Evolutionary conservation across 2,797 vertebrate species (phyloP).

Genomic region (Enteromius anoplus): DNA sequence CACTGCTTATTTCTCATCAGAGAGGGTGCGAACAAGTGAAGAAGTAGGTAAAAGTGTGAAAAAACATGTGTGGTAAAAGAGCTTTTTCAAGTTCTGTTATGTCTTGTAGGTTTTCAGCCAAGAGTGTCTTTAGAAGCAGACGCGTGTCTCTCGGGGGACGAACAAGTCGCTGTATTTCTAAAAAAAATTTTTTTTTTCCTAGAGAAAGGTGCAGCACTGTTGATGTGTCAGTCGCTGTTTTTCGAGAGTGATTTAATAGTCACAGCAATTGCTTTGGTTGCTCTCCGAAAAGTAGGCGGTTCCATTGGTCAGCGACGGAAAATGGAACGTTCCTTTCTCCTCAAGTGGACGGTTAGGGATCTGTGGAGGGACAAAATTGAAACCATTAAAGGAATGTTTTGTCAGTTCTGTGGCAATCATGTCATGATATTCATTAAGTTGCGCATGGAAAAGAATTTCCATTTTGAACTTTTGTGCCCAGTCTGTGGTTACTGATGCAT

Average conservation of each 20-base stretch:
- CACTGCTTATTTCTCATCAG: slow-evolving; percentile 34
- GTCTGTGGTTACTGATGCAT: not conserved
- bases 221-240: slow-evolving; percentile 32
- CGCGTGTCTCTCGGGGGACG: slow-evolving; percentile 18
- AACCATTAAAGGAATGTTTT: slow-evolving; percentile 34
- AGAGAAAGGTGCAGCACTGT: slow-evolving; percentile 51
- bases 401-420: not conserved
- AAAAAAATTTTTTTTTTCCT: not conserved
- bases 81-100: not conserved
- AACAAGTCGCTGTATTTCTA: not conserved
- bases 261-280: slow-evolving; percentile 65
- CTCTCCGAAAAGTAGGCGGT: slow-evolving; percentile 69
- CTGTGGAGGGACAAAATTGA: slow-evolving; percentile 55
- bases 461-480: not conserved
- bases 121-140: slow-evolving; percentile 38
- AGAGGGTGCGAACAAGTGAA: slow-evolving; percentile 25
- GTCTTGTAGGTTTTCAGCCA: slow-evolving; percentile 32
- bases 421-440: slow-evolving; percentile 12
- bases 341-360: slow-evolving; percentile 64
- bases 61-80: slow-evolving; percentile 7
- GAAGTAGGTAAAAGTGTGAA: slow-evolving; percentile 10
- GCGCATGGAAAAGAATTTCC: not conserved
- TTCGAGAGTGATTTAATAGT: slow-evolving; percentile 32
- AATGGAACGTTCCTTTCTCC: slow-evolving; percentile 60
- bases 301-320: slow-evolving; percentile 62